Evolutionary conservation across 1,140 invertebrate species (phyloP), one percentile per base, ranked within the genome.

Genomic region (Microplitis demolitor): DNA sequence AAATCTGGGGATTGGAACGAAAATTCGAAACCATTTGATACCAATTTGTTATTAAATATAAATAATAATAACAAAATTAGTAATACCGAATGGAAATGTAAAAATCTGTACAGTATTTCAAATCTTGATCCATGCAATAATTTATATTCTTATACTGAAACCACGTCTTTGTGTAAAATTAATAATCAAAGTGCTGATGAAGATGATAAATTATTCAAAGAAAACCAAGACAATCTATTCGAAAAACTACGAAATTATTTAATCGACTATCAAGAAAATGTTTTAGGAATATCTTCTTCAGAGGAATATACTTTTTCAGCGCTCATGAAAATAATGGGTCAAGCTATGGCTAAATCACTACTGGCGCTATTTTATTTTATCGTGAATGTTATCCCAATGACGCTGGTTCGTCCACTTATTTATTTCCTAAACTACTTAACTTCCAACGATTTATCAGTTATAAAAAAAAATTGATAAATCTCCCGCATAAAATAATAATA

Each of bases 311-410:
- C 81, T 11, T 87, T 81, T 63, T 68, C 74, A 2, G 69, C 81
- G 31, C 76, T 87, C 13, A 79, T 87, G 6, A 77, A 73, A 62
- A 67, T 81, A 39, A 83, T 87, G 79, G 81, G 79, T 16, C 83
- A 83, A 66, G 77, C 79, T 4, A 84, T 78, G 1, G 78, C 76
- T 54, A 78, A 76, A 63, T 86, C 82, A 66, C 67, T 86, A 33
- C 69, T 84, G 5, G 80, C 83, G 0, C 34, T 87, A 5, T 75
- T 84, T 54, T 80, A 83, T 24, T 75, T 84, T 33, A 75, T 85
- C 4, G 50, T 85, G 13, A 85, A 84, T 66, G 66, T 85, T 24
- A 72, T 64, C 13, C 83, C 83, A 4, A 66, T 87, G 72, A 71
- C 76, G 3, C 79, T 85, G 78, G 84, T 86, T 77, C 77, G 9